A percentile compares a stretch with the other conserved stretches of the same genome.
phyloP scores from a whole-genome alignment of 1,140 invertebrate genomes.

The Trichogramma pretiosum region DNA sequence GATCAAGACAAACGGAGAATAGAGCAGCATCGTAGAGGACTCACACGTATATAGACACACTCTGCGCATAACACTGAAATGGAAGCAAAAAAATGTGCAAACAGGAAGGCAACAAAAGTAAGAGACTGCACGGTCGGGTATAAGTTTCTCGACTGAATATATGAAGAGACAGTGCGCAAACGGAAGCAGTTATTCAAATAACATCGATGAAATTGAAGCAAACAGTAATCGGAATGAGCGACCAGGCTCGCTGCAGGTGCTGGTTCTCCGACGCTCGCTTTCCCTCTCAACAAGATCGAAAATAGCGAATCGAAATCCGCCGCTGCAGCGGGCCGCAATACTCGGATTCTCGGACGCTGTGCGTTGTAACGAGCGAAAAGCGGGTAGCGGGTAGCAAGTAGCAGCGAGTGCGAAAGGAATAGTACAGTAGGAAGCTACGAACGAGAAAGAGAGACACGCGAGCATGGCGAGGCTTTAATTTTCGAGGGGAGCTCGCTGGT shows the following conservation, averaged over 20 bases:
- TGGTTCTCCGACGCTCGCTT: neutral
- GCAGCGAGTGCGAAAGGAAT: neutral
- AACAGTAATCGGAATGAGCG: constrained; percentile 4
- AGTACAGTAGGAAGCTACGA: neutral
- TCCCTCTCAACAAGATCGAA: neutral
- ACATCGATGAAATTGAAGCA: constrained; percentile 15
- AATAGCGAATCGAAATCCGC: too few relatives aligned
- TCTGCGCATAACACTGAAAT: too few relatives aligned
- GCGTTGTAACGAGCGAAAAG: neutral
- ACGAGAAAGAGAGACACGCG: neutral
- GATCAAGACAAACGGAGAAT: too few relatives aligned
- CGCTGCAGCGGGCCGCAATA: too few relatives aligned
- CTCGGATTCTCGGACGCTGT: too few relatives aligned
- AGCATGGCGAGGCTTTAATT: constrained; percentile 8
- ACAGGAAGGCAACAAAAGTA: too few relatives aligned
- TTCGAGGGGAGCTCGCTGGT: too few relatives aligned
- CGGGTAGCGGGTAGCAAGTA: neutral
- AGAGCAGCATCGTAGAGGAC: too few relatives aligned
- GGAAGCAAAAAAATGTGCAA: too few relatives aligned
- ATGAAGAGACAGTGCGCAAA: neutral
- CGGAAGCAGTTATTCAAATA: constrained; percentile 13
- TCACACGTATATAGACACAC: too few relatives aligned
- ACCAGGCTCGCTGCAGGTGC: neutral
- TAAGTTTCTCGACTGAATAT: too few relatives aligned
- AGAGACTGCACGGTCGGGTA: too few relatives aligned